Percentiles rank a stretch among this genome's conserved stretches.
phyloP scores from a whole-genome alignment of 2,113 vertebrate species.

The Bettongia penicillata region DNA sequence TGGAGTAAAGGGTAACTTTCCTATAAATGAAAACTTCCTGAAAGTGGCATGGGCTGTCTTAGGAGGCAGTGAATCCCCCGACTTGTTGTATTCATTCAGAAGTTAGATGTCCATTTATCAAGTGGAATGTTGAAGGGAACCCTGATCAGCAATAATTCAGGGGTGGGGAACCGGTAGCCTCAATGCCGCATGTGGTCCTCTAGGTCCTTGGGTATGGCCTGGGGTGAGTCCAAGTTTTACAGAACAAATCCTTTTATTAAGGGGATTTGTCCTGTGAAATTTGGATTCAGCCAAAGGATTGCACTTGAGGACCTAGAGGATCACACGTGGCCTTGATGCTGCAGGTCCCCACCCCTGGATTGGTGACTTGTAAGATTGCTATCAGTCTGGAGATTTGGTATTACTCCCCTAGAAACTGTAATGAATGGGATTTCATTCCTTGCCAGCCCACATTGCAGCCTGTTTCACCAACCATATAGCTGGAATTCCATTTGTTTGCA shows the following conservation, averaged over 20 bases:
- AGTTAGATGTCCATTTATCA: background rate
- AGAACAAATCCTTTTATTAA: too few species aligned
- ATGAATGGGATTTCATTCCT: background rate
- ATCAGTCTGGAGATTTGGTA: background rate
- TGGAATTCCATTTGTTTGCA: background rate
- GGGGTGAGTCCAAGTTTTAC: too few species aligned
- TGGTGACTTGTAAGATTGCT: background rate
- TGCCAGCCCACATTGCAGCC: background rate
- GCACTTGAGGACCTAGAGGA: too few species aligned
- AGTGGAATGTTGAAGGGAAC: background rate
- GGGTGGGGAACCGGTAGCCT: too few species aligned
- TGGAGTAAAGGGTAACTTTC: background rate
- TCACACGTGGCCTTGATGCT: too few species aligned
- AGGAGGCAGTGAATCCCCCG: background rate
- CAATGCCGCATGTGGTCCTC: too few species aligned
- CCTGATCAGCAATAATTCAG: background rate
- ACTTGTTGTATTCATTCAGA: background rate
- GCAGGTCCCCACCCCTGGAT: background rate
- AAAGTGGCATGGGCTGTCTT: background rate
- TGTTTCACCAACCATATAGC: background rate
- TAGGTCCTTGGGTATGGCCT: too few species aligned
- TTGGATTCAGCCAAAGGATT: too few species aligned
- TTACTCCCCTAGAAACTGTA: background rate
- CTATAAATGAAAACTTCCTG: background rate
- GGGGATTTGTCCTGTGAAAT: too few species aligned